These are phyloP conservation scores for Brachycybe producta DNA, from an alignment of 2,888 invertebrate genomes.

Conservation along the genomic window DNA sequence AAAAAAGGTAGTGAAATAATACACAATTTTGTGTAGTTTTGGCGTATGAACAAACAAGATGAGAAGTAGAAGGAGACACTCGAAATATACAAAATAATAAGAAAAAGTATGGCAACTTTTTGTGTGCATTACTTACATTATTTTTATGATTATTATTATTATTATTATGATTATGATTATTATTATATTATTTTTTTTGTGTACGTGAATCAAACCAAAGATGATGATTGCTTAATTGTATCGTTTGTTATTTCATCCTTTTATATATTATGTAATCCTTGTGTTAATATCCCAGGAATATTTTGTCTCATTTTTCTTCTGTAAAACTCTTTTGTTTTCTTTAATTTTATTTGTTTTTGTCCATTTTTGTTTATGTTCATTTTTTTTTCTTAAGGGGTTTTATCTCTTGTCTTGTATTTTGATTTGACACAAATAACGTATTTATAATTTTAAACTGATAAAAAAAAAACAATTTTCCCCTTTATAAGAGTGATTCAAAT, in stretches of 20 bases:
- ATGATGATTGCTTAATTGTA: conserved; percentile 8
- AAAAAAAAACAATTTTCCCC: too few relatives aligned
- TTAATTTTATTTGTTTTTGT: not conserved
- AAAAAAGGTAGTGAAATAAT: too few relatives aligned
- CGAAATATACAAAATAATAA: conserved; percentile 9
- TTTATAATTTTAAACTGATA: too few relatives aligned
- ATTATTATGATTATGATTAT: conserved; percentile 11
- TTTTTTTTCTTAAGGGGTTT: not conserved
- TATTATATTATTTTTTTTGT: conserved; percentile 13
- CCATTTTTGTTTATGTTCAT: not conserved
- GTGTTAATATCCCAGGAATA: too few relatives aligned
- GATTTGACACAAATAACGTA: too few relatives aligned
- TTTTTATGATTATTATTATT: conserved; percentile 4
- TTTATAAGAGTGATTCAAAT: too few relatives aligned
- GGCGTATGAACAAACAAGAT: too few relatives aligned
- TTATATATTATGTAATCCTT: too few relatives aligned
- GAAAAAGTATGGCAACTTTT: too few relatives aligned
- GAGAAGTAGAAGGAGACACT: not conserved
- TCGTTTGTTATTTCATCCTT: conserved; percentile 5
- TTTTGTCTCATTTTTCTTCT: not conserved
- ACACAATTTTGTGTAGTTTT: too few relatives aligned
- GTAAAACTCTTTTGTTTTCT: not conserved
- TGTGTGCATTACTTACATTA: conserved; percentile 9
- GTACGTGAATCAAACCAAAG: conserved; percentile 17
- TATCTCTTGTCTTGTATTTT: too few relatives aligned